Conservation (phyloP, 1,140 invertebrate genomes). For the Dendroctonus ponderosae region DNA sequence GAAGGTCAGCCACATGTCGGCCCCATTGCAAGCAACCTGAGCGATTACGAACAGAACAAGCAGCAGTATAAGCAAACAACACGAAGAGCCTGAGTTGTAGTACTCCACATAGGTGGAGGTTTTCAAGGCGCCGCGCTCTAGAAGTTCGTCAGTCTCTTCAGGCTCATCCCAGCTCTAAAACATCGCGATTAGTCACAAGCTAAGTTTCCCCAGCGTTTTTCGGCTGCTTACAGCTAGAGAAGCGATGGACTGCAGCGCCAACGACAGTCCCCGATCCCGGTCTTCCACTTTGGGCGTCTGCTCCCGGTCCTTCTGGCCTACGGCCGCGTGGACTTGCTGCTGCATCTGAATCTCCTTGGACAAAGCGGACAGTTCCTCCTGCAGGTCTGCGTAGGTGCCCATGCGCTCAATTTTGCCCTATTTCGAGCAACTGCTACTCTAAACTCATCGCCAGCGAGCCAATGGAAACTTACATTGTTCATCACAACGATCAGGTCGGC, state of each 20-base stretch:
- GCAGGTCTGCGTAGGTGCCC: slow-evolving; percentile 45
- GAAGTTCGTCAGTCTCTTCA: slow-evolving; percentile 58
- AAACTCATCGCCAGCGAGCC: neutral
- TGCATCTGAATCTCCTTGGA: slow-evolving; percentile 30
- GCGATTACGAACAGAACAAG: slow-evolving; percentile 52
- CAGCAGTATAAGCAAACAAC: slow-evolving; percentile 50
- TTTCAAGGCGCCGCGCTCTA: slow-evolving; percentile 58
- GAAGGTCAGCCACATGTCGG: slow-evolving; percentile 71
- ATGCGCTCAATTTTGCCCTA: slow-evolving; percentile 52
- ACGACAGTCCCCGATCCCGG: slow-evolving; percentile 20
- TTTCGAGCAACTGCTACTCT: neutral
- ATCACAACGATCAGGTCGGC: slow-evolving; percentile 70
- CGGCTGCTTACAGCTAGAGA: slow-evolving; percentile 31
- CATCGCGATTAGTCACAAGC: neutral
- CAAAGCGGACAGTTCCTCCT: slow-evolving; percentile 43
- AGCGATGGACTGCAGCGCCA: slow-evolving; percentile 31
- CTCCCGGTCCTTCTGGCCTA: slow-evolving; percentile 27
- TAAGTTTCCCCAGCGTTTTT: neutral
- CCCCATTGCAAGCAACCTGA: slow-evolving; percentile 55
- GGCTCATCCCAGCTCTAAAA: slow-evolving; percentile 49
- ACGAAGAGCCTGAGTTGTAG: slow-evolving; percentile 57
- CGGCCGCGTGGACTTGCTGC: slow-evolving; percentile 21
- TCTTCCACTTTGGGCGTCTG: slow-evolving; percentile 29
- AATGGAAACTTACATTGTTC: slow-evolving; percentile 60
- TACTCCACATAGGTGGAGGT: slow-evolving; percentile 56